These are phyloP conservation scores for Catharus fuscescens DNA, from an alignment of 2,113 vertebrate genomes.

Conservation along the genomic window DNA sequence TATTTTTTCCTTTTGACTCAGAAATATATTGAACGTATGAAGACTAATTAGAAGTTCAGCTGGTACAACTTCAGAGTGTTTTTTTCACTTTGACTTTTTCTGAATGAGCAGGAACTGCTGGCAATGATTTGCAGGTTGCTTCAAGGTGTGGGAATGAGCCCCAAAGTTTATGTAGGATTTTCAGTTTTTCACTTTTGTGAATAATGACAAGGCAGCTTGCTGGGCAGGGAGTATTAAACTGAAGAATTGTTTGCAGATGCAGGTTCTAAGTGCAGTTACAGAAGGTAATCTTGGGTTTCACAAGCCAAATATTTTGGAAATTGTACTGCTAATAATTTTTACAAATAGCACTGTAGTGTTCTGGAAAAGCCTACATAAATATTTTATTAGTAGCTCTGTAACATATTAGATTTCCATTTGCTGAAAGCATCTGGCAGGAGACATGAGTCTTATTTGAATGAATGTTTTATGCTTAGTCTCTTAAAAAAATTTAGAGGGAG, in stretches of 20 bases:
- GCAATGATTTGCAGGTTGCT: neutral
- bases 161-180: neutral
- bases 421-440: conserved; percentile 59
- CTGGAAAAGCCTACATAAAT: conserved; percentile 67
- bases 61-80: neutral
- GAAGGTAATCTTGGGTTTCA: neutral
- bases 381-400: conserved; percentile 71
- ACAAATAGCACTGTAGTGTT: conserved; percentile 39
- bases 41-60: neutral
- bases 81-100: neutral
- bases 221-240: neutral
- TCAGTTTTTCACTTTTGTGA: neutral
- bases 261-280: neutral
- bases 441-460: conserved; percentile 62
- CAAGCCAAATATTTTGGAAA: neutral
- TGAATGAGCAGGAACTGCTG: neutral
- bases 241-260: neutral
- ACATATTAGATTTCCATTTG: conserved; percentile 66
- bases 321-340: conserved; percentile 49
- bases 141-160: neutral
- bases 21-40: neutral
- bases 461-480: conserved; percentile 65
- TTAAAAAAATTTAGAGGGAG: conserved; percentile 56
- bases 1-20: neutral
- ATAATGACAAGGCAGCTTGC: neutral